Evolutionary conservation across 2,113 vertebrate species (phyloP).

Genomic region (Odontophorus gujanensis): DNA sequence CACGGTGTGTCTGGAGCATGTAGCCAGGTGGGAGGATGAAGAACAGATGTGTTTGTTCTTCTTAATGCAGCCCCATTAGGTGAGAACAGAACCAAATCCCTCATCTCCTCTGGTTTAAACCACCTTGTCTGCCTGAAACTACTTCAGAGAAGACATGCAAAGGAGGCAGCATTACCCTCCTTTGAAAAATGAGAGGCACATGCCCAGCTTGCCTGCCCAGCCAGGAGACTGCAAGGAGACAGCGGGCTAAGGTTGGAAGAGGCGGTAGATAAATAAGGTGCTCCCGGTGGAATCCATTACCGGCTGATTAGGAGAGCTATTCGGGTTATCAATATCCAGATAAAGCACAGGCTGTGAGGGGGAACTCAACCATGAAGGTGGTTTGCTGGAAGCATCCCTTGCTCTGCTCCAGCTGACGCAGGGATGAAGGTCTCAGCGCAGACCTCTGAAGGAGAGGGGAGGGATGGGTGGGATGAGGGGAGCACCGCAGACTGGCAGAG

Average conservation of each 20-base stretch:
- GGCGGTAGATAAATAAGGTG: conserved; percentile 39
- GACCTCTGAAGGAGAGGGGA: not conserved
- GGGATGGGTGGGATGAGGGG: fast-evolving
- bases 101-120: not conserved
- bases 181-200: not conserved
- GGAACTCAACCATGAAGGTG: conserved; percentile 61
- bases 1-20: fast-evolving
- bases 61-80: conserved; percentile 28
- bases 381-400: not conserved
- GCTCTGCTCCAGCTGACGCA: fast-evolving
- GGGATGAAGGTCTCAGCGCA: not conserved
- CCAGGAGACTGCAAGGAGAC: not conserved
- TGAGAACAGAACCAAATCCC: conserved; percentile 39
- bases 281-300: conserved; percentile 25
- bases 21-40: not conserved
- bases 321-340: conserved; percentile 47
- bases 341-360: conserved; percentile 21
- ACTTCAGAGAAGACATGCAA: not conserved
- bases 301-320: conserved; percentile 12
- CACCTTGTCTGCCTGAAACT: not conserved
- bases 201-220: fast-evolving
- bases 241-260: not conserved
- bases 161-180: not conserved
- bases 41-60: conserved; percentile 51
- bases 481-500: fast-evolving